Evolutionary conservation across 1,140 invertebrate genomes (phyloP).

Genomic region (Pogonomyrmex barbatus): DNA sequence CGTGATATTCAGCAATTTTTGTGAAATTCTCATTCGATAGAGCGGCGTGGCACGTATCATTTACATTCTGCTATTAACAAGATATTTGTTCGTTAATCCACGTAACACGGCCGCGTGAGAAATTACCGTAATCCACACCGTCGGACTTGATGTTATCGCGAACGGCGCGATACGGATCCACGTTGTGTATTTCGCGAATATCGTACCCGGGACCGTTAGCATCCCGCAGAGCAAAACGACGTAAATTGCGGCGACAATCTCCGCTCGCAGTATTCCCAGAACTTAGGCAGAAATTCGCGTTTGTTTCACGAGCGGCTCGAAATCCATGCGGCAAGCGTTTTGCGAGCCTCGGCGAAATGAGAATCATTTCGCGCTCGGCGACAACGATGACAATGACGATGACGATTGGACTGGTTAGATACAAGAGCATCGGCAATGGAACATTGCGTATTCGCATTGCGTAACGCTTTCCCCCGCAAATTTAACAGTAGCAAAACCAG

Average conservation of each 20-base stretch:
- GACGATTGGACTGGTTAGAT: conserved; percentile 9
- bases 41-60: conserved; percentile 3
- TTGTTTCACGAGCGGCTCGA: conserved; percentile 15
- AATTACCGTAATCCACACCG: conserved; percentile 17
- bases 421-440: background rate
- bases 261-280: conserved; percentile 21
- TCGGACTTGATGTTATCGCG: conserved; percentile 25
- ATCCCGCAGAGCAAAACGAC: background rate
- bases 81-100: conserved; percentile 51
- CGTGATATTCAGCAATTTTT: conserved; percentile 45
- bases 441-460: conserved; percentile 50
- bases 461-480: conserved; percentile 39
- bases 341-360: conserved; percentile 23
- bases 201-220: conserved; percentile 42
- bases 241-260: conserved; percentile 51
- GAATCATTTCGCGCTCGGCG: background rate
- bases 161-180: conserved; percentile 12
- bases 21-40: background rate
- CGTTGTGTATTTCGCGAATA: conserved; percentile 35
- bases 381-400: conserved; percentile 13
- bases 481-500: conserved; percentile 29
- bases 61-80: conserved; percentile 39
- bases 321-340: conserved; percentile 6
- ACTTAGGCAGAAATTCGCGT: conserved; percentile 21
- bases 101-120: conserved; percentile 16